These are phyloP conservation scores for Ephestia elutella DNA, from an alignment of 1,140 invertebrate genomes.

Conservation along the genomic window DNA sequence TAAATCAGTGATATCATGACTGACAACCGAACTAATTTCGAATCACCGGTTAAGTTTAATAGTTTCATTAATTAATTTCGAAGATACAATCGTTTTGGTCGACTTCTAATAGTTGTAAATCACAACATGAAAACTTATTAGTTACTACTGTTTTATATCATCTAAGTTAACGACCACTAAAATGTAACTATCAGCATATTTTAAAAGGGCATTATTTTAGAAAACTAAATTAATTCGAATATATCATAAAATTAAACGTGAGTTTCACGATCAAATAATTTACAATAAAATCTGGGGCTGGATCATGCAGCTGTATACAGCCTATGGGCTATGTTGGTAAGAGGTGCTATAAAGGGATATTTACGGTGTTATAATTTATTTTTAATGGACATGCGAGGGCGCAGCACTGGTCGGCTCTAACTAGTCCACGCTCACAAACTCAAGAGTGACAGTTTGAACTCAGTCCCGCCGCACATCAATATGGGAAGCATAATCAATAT, in stretches of 20 bases:
- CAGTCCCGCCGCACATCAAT: constrained; percentile 51
- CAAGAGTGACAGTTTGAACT: constrained; percentile 12
- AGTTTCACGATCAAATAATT: constrained; percentile 35
- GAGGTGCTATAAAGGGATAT: constrained; percentile 33
- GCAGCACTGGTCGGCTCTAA: constrained; percentile 30
- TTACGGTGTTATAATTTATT: constrained; percentile 38
- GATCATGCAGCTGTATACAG: constrained; percentile 27
- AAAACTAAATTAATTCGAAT: constrained; percentile 17
- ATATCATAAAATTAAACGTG: constrained; percentile 15
- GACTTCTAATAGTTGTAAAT: constrained; percentile 11
- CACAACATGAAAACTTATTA: neutral
- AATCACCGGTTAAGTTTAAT: neutral
- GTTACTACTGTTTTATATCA: neutral
- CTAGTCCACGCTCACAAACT: constrained; percentile 22
- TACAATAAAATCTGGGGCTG: constrained; percentile 30
- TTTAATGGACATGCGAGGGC: constrained; percentile 28
- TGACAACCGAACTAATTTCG: constrained; percentile 1
- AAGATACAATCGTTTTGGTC: neutral
- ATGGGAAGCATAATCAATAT: constrained; percentile 65
- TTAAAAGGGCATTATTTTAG: constrained; percentile 26
- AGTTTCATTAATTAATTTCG: neutral
- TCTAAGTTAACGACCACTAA: neutral
- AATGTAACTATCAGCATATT: constrained; percentile 7
- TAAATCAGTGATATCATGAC: neutral
- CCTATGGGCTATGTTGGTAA: constrained; percentile 21